phyloP scores from a whole-genome alignment of 2,113 vertebrate genomes.

The Gopherus flavomarginatus region DNA sequence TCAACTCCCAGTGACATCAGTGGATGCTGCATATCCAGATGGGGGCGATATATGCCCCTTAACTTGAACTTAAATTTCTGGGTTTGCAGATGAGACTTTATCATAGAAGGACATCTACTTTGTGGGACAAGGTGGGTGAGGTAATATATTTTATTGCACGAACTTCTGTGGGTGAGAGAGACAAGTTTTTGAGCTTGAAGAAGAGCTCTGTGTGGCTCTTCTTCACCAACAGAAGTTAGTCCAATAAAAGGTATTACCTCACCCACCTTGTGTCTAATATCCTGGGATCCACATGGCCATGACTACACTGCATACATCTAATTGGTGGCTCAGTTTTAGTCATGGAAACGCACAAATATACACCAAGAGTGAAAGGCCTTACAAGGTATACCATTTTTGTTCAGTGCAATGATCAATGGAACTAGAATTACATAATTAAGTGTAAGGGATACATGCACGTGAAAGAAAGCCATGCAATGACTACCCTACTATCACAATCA shows the following conservation, averaged over 20 bases:
- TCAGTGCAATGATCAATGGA: not conserved
- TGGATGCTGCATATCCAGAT: not conserved
- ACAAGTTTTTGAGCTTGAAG: not conserved
- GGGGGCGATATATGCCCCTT: not conserved
- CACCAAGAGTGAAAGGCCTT: not conserved
- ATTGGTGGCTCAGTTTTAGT: not conserved
- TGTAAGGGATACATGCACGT: not conserved
- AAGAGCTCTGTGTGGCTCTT: no score
- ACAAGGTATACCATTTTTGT: not conserved
- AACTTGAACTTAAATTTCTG: not conserved
- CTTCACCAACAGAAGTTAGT: not conserved
- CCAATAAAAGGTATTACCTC: not conserved
- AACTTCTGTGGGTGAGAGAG: not conserved
- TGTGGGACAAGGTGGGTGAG: not conserved
- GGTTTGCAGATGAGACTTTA: not conserved
- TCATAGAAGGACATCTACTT: not conserved
- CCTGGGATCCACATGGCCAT: not conserved
- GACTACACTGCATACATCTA: not conserved
- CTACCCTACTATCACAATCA: not conserved
- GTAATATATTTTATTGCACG: not conserved
- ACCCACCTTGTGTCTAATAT: not conserved
- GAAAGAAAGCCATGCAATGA: not conserved
- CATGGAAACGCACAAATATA: not conserved
- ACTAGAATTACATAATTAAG: not conserved
- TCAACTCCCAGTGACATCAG: not conserved